phyloP scores from a whole-genome alignment of 2,797 vertebrate species.

The Hapalemur alaotrensis region DNA sequence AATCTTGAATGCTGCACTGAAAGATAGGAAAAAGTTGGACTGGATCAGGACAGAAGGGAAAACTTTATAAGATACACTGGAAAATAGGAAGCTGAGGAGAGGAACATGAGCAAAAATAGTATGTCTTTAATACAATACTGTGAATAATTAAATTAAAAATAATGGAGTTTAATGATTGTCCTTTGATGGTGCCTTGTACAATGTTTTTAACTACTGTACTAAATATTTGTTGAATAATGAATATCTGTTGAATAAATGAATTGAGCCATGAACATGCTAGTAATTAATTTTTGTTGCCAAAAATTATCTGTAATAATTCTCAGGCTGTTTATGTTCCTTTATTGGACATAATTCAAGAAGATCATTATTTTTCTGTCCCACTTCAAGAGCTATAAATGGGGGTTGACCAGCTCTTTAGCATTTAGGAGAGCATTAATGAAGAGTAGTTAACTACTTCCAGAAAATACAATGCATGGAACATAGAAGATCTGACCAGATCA shows the following conservation, averaged over 20 bases:
- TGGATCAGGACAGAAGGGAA: background rate
- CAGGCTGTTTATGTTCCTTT: background rate
- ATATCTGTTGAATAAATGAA: background rate
- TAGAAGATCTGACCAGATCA: background rate
- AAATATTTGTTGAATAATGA: conserved; percentile 8
- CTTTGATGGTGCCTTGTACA: background rate
- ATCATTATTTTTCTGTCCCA: background rate
- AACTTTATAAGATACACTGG: background rate
- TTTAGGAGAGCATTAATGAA: background rate
- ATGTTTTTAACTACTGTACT: background rate
- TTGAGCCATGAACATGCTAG: background rate
- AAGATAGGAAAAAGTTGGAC: background rate
- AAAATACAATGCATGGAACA: background rate
- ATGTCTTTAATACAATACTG: background rate
- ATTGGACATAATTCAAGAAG: conserved; percentile 22
- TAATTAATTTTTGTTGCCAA: background rate
- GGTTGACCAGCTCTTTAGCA: background rate
- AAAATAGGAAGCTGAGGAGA: background rate
- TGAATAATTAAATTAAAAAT: background rate
- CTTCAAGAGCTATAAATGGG: background rate
- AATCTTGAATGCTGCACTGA: background rate
- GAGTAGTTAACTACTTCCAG: background rate
- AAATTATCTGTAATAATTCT: background rate
- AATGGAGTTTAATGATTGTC: background rate
- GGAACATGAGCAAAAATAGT: background rate